Percentiles rank a stretch among this genome's conserved stretches.
Conservation (phyloP, 2,888 invertebrate genomes). For the Dioctria rufipes region DNA sequence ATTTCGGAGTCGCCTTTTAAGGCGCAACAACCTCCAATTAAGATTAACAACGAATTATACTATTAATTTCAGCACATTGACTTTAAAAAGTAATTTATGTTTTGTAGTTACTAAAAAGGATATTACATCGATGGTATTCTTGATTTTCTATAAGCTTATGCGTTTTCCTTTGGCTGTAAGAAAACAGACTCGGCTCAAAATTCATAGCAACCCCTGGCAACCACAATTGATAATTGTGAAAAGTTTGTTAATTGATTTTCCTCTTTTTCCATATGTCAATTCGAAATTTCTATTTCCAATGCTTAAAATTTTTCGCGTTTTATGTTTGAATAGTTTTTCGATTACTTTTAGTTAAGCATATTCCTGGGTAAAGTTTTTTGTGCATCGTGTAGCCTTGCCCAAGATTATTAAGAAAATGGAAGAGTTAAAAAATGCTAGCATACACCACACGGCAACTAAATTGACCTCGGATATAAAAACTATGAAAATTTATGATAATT, state of each 20-base stretch:
- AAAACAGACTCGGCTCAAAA: no score
- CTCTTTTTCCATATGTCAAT: not conserved
- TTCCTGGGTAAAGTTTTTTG: not conserved
- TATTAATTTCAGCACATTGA: no score
- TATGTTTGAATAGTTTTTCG: not conserved
- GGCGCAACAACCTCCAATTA: no score
- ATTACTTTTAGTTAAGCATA: not conserved
- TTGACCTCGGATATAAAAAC: constrained; percentile 85
- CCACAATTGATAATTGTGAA: not conserved
- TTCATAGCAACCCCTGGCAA: not conserved
- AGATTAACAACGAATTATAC: no score
- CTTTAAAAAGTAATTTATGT: no score
- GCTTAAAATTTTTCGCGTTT: not conserved
- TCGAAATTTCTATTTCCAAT: not conserved
- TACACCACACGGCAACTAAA: constrained; percentile 83
- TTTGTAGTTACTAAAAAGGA: no score
- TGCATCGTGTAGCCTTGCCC: no score
- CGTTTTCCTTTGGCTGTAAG: no score
- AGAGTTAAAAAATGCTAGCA: constrained; percentile 71
- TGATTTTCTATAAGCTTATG: no score
- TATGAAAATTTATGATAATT: constrained; percentile 81
- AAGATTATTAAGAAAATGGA: constrained; percentile 65
- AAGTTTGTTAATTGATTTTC: not conserved
- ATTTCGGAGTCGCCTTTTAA: no score
- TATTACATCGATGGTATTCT: no score